These are phyloP conservation scores for Hyaena hyaena DNA, from an alignment of 2,113 vertebrate genomes.

Conservation along the genomic window DNA sequence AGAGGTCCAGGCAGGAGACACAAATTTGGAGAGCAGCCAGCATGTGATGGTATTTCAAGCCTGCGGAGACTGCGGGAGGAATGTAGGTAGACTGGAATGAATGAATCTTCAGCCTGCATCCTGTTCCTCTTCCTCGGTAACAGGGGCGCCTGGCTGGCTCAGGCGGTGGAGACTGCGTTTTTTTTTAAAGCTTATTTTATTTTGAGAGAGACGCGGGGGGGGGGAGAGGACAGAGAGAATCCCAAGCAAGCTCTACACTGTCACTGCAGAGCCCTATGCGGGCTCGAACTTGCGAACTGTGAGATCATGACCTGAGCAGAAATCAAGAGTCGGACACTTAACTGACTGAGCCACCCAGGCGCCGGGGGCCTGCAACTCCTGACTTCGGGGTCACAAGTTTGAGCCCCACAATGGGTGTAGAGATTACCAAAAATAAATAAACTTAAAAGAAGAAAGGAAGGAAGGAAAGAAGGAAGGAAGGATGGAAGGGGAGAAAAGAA, in stretches of 20 bases:
- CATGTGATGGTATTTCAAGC: background rate
- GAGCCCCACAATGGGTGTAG: background rate
- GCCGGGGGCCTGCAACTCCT: background rate
- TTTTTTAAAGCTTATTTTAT: too few relatives aligned
- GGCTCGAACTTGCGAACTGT: too few relatives aligned
- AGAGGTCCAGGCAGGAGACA: conserved; percentile 7
- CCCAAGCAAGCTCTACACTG: too few relatives aligned
- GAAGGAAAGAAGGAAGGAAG: background rate
- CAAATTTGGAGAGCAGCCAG: background rate
- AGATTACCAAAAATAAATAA: background rate
- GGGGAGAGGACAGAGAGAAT: too few relatives aligned
- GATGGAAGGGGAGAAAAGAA: background rate
- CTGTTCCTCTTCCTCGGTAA: background rate
- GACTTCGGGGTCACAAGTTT: background rate
- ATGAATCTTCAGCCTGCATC: background rate
- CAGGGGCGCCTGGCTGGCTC: background rate
- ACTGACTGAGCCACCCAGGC: too few relatives aligned
- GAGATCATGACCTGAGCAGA: too few relatives aligned
- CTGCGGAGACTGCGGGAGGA: background rate
- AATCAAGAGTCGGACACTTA: too few relatives aligned
- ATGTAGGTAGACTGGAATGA: background rate
- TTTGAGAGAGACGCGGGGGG: too few relatives aligned
- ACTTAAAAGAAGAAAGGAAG: background rate
- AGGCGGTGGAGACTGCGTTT: too few relatives aligned
- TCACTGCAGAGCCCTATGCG: too few relatives aligned